Evolutionary conservation across 2,113 vertebrate genomes (phyloP).

Genomic region (Blennius ocellaris): DNA sequence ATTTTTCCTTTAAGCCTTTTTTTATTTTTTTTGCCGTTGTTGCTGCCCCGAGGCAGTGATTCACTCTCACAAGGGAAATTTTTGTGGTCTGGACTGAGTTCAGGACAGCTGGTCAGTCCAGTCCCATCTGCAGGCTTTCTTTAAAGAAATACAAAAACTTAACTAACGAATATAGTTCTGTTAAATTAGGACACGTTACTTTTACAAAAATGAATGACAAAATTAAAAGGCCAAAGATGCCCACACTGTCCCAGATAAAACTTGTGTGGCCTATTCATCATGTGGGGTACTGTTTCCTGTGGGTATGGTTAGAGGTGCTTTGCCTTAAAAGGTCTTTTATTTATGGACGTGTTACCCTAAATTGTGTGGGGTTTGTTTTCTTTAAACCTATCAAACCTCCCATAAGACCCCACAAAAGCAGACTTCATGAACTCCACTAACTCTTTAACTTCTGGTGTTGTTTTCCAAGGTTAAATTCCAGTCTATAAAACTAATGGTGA

Average conservation of each 20-base stretch:
- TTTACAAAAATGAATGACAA: too few relatives aligned
- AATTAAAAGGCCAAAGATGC: not conserved
- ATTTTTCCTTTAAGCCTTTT: not conserved
- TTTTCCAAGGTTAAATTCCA: constrained; percentile 66
- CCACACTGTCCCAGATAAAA: constrained; percentile 7
- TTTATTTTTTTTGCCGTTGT: constrained; percentile 12
- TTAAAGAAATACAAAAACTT: constrained; percentile 28
- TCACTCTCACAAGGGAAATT: constrained; percentile 53
- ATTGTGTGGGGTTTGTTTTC: constrained; percentile 35
- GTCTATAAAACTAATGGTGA: constrained; percentile 65
- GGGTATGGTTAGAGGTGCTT: constrained; percentile 31
- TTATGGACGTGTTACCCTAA: constrained; percentile 44
- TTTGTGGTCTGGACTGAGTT: constrained; percentile 61
- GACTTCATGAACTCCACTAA: constrained; percentile 22
- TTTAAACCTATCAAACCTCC: constrained; percentile 46
- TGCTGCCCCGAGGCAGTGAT: constrained; percentile 45
- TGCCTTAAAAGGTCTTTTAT: constrained; percentile 42
- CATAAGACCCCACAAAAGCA: constrained; percentile 53
- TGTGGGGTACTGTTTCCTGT: constrained; percentile 21
- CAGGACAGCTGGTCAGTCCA: constrained; percentile 49
- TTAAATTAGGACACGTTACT: too few relatives aligned
- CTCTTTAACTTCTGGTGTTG: constrained; percentile 27
- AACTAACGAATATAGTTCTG: not conserved
- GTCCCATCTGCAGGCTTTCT: constrained; percentile 7
- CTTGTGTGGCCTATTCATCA: not conserved